These are phyloP conservation scores for Drosophila ananassae DNA, from an alignment of 1,140 invertebrate genomes.

Conservation along the genomic window DNA sequence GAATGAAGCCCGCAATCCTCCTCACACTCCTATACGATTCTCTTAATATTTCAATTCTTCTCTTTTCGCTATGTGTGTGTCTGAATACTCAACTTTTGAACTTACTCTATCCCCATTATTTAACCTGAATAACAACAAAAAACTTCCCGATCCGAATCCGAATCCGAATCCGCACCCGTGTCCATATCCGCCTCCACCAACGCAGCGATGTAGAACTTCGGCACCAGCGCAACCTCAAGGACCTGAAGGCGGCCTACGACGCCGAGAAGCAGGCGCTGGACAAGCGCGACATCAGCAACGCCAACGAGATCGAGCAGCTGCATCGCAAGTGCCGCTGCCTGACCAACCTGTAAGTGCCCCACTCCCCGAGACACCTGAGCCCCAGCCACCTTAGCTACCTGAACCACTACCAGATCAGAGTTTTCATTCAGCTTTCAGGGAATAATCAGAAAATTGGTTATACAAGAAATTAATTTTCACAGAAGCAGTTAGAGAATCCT, in stretches of 20 bases:
- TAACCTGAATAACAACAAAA: slow-evolving; percentile 27
- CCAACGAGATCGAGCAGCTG: slow-evolving; percentile 85
- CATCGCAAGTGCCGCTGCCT: slow-evolving; percentile 85
- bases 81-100: slow-evolving; percentile 21
- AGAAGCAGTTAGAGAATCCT: no score
- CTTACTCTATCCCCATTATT: slow-evolving; percentile 24
- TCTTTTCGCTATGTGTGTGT: slow-evolving; percentile 52
- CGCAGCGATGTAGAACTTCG: slow-evolving; percentile 78
- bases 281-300: slow-evolving; percentile 83
- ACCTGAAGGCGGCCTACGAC: slow-evolving; percentile 79
- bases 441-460: no score
- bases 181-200: neutral
- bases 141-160: slow-evolving; percentile 5
- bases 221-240: slow-evolving; percentile 81
- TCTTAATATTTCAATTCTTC: slow-evolving; percentile 43
- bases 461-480: no score
- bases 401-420: no score
- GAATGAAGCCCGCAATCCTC: slow-evolving; percentile 7
- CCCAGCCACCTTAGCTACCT: neutral
- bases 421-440: neutral
- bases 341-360: slow-evolving; percentile 85
- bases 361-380: neutral
- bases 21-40: slow-evolving; percentile 4
- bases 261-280: slow-evolving; percentile 80
- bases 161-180: neutral